Percentiles rank a stretch among this genome's conserved stretches.
Conservation (phyloP, 2,113 vertebrate species). For the Protobothrops mucrosquamatus region DNA sequence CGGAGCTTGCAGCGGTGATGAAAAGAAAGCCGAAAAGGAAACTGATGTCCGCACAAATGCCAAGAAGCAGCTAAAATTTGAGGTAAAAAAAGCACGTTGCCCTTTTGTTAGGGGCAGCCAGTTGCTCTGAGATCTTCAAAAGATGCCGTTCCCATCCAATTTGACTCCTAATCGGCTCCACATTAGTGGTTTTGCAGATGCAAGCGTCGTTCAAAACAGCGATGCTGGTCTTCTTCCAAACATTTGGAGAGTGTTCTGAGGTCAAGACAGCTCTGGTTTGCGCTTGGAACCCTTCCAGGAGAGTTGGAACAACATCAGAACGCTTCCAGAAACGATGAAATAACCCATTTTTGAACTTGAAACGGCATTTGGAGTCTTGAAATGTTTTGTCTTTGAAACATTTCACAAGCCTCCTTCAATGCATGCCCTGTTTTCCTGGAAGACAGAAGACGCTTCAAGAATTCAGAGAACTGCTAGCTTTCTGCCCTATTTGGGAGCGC, state of each 20-base stretch:
- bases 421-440: not conserved
- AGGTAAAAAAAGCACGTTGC: constrained; percentile 75
- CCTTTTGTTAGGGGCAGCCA: not conserved
- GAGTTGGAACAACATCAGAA: not conserved
- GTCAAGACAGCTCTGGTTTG: not conserved
- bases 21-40: constrained; percentile 85
- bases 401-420: not conserved
- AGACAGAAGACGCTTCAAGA: not conserved
- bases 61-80: constrained; percentile 95
- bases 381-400: not conserved
- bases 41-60: constrained; percentile 73
- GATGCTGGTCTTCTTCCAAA: not conserved
- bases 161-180: not conserved
- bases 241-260: not conserved
- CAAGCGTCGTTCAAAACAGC: not conserved
- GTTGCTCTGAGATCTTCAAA: not conserved
- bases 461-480: not conserved
- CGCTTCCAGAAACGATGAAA: not conserved
- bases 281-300: not conserved
- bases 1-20: constrained; percentile 80
- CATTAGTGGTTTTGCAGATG: not conserved
- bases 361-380: not conserved
- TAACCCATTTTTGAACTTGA: not conserved
- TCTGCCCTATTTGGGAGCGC: not conserved
- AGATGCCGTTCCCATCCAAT: not conserved